Conservation (phyloP, 2,113 vertebrate species). For the Sceloporus tristichus region DNA sequence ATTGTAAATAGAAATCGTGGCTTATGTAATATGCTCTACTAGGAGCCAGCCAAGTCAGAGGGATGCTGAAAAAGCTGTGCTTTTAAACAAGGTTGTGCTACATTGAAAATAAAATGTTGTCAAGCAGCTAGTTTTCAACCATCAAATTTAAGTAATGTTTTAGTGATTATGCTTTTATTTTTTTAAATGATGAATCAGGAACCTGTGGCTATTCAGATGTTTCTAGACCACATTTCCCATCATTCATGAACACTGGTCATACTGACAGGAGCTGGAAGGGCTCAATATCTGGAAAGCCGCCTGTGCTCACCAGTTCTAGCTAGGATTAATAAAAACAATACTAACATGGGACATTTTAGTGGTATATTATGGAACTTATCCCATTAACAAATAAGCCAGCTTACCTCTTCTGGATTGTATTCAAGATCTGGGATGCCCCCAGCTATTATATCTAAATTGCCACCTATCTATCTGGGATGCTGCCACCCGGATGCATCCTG, state of each 20-base stretch:
- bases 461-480: too few relatives aligned
- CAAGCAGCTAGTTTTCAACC: not conserved
- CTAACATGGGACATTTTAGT: not conserved
- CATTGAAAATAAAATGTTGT: not conserved
- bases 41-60: constrained; percentile 33
- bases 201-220: not conserved
- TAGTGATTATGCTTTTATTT: not conserved
- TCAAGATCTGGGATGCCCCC: too few relatives aligned
- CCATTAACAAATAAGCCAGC: too few relatives aligned
- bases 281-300: not conserved
- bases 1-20: constrained; percentile 34
- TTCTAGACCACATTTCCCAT: not conserved
- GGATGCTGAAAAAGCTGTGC: constrained; percentile 27
- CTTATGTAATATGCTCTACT: constrained; percentile 45
- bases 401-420: too few relatives aligned
- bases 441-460: too few relatives aligned
- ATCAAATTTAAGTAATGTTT: not conserved
- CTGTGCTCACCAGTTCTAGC: not conserved
- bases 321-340: not conserved
- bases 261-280: not conserved
- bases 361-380: too few relatives aligned
- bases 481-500: too few relatives aligned
- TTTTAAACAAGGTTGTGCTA: constrained; percentile 9
- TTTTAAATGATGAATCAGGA: not conserved
- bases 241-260: not conserved